Evolutionary conservation across 37 sponge, comb jelly and placozoan species (phyloP), one percentile per base, ranked within the genome.

Genomic region (Aplysina aerophoba): DNA sequence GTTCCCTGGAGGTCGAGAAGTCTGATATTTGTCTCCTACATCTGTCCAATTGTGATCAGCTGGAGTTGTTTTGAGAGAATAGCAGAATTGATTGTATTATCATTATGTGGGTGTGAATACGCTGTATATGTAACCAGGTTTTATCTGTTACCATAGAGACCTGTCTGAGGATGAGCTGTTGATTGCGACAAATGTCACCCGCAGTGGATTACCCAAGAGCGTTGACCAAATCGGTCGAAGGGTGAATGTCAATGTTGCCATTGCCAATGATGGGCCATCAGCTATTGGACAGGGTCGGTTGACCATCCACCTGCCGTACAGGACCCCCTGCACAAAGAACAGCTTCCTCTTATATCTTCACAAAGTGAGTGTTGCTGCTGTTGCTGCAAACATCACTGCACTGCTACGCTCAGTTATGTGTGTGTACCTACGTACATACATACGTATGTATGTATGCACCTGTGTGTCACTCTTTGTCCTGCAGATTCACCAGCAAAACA

Each of bases 301-400:
- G 25, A 75, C 78, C 4, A 40, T 75, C 25, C 22, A 36, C 41
- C 22, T 75, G 15, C 78, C 78, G 5, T 36, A n/a, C n/a, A 0
- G 78, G 39, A 75, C 37, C 78, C 78, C 78, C 15, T 75, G 78
- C 37, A 50, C 78, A n/a, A 50, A 40, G 54, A 75, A 75, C 22
- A 24, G 21, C 3, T 75, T 41, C 53, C 37, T 75, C 24, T 75
- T 75, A 24, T 75, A 75, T 50, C 24, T 75, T 30, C 24, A 31
- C 5, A 36, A 24, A 14, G 54, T 75, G 1, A 53, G 44, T 25
- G 78, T 40, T 39, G 39, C 44, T 50, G 3, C 8, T 11, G 50
- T 44, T 44, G 50, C 50, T 11, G 50, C n/a, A 44, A 44, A 44
- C 50, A 44, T 44, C 50, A 44, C 50, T 11, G 3, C 50, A 44